These are phyloP conservation scores for Octopus bimaculoides DNA, from an alignment of 1,140 invertebrate species.

Conservation along the genomic window DNA sequence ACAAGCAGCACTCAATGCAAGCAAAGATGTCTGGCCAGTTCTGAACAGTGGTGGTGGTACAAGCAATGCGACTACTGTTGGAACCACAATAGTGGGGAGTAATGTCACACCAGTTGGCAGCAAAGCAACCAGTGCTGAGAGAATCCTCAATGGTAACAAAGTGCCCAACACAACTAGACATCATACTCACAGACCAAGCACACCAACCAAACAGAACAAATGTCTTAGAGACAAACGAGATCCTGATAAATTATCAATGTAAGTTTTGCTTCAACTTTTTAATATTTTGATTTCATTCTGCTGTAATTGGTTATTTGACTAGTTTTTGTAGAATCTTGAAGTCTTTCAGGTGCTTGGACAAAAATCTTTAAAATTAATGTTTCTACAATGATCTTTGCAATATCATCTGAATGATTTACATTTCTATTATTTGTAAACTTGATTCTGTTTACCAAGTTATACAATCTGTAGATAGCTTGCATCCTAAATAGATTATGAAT, in stretches of 20 bases:
- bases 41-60: conserved; percentile 13
- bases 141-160: conserved; percentile 9
- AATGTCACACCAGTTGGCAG: background rate
- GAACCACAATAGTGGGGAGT: conserved; percentile 8
- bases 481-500: too few species aligned
- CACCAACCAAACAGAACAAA: conserved; percentile 23
- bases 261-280: background rate
- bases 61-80: background rate
- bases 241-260: conserved; percentile 6
- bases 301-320: too few species aligned
- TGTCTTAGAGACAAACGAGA: conserved; percentile 21
- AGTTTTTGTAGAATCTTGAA: too few species aligned
- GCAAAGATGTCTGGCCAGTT: conserved; percentile 38
- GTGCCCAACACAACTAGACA: conserved; percentile 7
- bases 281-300: too few species aligned
- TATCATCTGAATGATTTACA: too few species aligned
- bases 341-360: too few species aligned
- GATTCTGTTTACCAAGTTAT: too few species aligned
- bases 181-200: conserved; percentile 11
- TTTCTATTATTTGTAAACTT: too few species aligned
- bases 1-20: conserved; percentile 25
- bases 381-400: too few species aligned
- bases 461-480: too few species aligned
- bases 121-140: background rate
- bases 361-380: too few species aligned